Evolutionary conservation across 2,888 invertebrate species (phyloP), one percentile per base, ranked within the genome.

Genomic region (Pollenia labialis): DNA sequence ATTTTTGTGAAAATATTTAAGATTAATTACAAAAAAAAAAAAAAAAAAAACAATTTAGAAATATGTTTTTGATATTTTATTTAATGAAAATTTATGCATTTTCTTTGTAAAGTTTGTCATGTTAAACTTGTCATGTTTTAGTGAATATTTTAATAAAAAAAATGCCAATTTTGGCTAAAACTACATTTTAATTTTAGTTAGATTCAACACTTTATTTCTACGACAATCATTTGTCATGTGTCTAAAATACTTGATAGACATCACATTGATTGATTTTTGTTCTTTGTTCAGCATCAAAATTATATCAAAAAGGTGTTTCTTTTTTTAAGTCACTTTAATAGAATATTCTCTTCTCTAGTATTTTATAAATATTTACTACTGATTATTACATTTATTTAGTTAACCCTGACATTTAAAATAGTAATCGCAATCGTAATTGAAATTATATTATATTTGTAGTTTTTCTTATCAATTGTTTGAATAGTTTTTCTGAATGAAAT

Each of bases 211-310:
- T 64, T 82, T 85, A 77, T 64, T 64, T 71, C 52, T 23, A 52
- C 50, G 48, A 81, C 62, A 84, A 81, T 87, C 84, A 87, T 87
- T 87, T 87, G 87, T 84, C 87, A 81, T 77, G 42, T 76, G 80
- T 69, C 74, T 54, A 46, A 54, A 77, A 52, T 56, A 77, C 48
- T 74, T 81, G 84, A 81, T 83, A 60, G 84, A 84, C 76, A 83
- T 66, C 50, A 40, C 62, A 54, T n/a, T 71, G 66, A 76, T 77
- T 60, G 72, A 44, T 79, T 68, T 48, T 76, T 79, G 48, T 71
- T 46, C 60, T 18, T 60, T 62, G 42, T 54, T 52, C 52, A 46
- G 8, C 16, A 32, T 32, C 10, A 44, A 16, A 52, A 16, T 40
- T 69, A 12, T 72, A 44, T 44, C 7, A 62, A 18, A 62, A 42